Conservation (phyloP, 30 jellyfish, hydroid and myxozoan species). For the Morbakka virulenta region DNA sequence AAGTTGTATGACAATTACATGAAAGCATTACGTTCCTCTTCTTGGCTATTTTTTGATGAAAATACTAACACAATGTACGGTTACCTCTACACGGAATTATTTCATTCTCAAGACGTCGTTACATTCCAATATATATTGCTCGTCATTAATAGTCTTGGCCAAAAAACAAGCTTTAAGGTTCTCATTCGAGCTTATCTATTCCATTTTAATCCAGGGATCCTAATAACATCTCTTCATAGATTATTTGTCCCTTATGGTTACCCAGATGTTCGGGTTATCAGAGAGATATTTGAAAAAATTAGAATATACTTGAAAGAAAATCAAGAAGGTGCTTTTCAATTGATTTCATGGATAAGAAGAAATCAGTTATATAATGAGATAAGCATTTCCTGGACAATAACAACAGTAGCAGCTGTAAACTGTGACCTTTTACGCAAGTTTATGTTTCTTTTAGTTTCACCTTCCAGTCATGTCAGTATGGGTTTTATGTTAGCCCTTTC, state of each 20-base stretch:
- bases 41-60: slow-evolving; percentile 40
- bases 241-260: not conserved
- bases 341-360: not conserved
- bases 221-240: slow-evolving; percentile 6
- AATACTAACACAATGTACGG: slow-evolving; percentile 27
- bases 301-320: slow-evolving; percentile 9
- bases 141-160: slow-evolving; percentile 32
- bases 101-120: not conserved
- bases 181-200: not conserved
- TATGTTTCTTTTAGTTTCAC: not conserved
- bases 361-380: not conserved
- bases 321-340: not conserved
- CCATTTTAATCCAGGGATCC: slow-evolving; percentile 8
- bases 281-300: not conserved
- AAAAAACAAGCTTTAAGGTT: slow-evolving; percentile 7
- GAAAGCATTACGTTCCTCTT: slow-evolving; percentile 1
- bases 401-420: not conserved
- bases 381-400: slow-evolving; percentile 13
- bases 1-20: slow-evolving; percentile 23
- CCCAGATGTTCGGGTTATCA: not conserved
- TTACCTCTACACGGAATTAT: not conserved
- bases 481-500: not conserved
- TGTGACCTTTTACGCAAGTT: not conserved
- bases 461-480: not conserved
- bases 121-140: slow-evolving; percentile 8